Evolutionary conservation across 2,797 vertebrate genomes (phyloP), one percentile per base, ranked within the genome.

Genomic region (Sebastes nivosus): DNA sequence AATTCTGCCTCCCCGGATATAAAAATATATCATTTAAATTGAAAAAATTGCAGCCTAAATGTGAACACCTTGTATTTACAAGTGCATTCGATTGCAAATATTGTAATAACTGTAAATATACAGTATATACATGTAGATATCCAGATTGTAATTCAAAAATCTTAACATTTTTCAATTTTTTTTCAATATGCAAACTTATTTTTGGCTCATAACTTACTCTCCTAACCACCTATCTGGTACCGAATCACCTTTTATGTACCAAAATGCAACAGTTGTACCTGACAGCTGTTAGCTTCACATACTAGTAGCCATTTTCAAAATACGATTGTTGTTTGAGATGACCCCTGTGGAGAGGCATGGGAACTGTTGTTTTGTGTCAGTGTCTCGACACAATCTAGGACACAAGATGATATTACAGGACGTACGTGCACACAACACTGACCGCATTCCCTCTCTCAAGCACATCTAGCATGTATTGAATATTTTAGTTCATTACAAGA

Each of bases 331-430:
- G 50, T 52, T 52, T 52, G 52, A n/a, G 1, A 68, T 11, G 30
- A 42, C n/a, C 50, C 29, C 32, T 24, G 14, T n/a, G 29, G 7
- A 52, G 1, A 12, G 58, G 27, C 50, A 8, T 61, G 7, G 24
- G n/a, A 16, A 3, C 20, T 27, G 22, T 60, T 52, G 50, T 52
- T 52, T 52, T 52, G 42, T 74, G 30, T 75, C 34, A n/a, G 18
- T 7, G 16, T 11, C 20, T 22, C 8, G n/a, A 13, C 12, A 22
- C 30, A 70, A 67, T 78, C 24, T 78, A 54, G 70, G 67, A 7
- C 67, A 79, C 13, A 11, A 52, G 55, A 63, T 81, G 64, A 38
- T 65, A 65, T 80, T 71, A 71, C 70, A 16, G 42, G 16, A 50
- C 3, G 16, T 22, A 38, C n/a, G 1, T 7, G 18, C 14, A n/a